These are phyloP conservation scores for Thalassaphorura encarpata DNA, from an alignment of 1,140 invertebrate genomes.

Conservation along the genomic window DNA sequence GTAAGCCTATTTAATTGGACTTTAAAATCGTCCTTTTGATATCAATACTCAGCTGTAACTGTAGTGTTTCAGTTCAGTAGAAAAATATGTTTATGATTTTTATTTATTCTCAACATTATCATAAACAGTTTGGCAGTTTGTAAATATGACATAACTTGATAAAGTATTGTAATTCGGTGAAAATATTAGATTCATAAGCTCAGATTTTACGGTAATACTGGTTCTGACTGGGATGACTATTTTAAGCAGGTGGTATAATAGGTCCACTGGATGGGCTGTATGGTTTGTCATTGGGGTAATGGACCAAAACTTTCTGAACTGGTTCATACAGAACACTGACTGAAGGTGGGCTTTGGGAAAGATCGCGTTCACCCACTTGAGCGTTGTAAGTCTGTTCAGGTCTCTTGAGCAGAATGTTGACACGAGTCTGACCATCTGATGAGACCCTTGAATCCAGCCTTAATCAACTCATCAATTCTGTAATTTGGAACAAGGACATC, in stretches of 20 bases:
- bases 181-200: too few species aligned
- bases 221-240: too few species aligned
- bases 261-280: slow-evolving; percentile 5
- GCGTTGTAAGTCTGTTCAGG: slow-evolving; percentile 16
- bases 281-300: slow-evolving; percentile 21
- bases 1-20: too few species aligned
- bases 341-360: background rate
- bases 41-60: too few species aligned
- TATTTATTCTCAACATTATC: too few species aligned
- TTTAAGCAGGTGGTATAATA: slow-evolving; percentile 8
- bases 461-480: slow-evolving; percentile 24
- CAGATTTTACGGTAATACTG: too few species aligned
- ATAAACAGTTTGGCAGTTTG: too few species aligned
- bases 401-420: slow-evolving; percentile 23
- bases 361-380: slow-evolving; percentile 9
- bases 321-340: slow-evolving; percentile 23
- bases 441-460: slow-evolving; percentile 21
- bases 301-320: slow-evolving; percentile 5
- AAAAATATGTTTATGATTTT: too few species aligned
- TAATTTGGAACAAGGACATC: slow-evolving; percentile 25
- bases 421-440: slow-evolving; percentile 1
- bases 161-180: too few species aligned
- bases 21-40: too few species aligned
- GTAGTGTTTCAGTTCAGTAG: too few species aligned
- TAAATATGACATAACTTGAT: too few species aligned